These are phyloP conservation scores for Cheilosia scutellata DNA, from an alignment of 2,888 invertebrate species.

Conservation along the genomic window DNA sequence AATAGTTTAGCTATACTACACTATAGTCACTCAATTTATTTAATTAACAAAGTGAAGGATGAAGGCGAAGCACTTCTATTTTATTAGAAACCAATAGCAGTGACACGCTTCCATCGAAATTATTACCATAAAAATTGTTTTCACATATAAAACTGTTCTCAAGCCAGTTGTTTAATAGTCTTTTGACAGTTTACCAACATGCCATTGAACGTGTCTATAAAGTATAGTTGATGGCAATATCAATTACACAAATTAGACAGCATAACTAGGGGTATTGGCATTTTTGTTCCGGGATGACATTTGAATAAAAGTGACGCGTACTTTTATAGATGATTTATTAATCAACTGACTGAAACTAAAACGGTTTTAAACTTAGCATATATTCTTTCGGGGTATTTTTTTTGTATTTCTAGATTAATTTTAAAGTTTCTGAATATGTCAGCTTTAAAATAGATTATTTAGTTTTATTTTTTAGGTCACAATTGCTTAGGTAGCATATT, in stretches of 20 bases:
- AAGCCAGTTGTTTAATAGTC: background rate
- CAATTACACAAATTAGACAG: constrained; percentile 21
- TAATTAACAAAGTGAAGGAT: constrained; percentile 35
- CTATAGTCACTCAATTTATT: constrained; percentile 21
- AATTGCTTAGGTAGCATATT: too few relatives aligned
- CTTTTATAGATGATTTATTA: background rate
- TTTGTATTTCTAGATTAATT: too few relatives aligned
- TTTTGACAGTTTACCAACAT: constrained; percentile 19
- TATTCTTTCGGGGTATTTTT: too few relatives aligned
- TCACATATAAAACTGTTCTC: constrained; percentile 1
- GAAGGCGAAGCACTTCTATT: constrained; percentile 40
- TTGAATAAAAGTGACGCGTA: background rate
- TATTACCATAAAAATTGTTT: constrained; percentile 35
- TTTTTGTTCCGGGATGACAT: constrained; percentile 12
- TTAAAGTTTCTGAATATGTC: too few relatives aligned
- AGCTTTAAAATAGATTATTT: too few relatives aligned
- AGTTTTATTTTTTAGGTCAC: too few relatives aligned
- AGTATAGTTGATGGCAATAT: constrained; percentile 22
- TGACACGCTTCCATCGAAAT: constrained; percentile 33
- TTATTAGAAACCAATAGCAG: constrained; percentile 37
- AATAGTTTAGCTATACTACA: background rate
- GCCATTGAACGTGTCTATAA: constrained; percentile 25
- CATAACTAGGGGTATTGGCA: constrained; percentile 8
- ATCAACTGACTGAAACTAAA: too few relatives aligned
- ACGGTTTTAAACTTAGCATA: too few relatives aligned